phyloP scores from a whole-genome alignment of 2,113 vertebrate genomes.

The Nesogale talazaci region DNA sequence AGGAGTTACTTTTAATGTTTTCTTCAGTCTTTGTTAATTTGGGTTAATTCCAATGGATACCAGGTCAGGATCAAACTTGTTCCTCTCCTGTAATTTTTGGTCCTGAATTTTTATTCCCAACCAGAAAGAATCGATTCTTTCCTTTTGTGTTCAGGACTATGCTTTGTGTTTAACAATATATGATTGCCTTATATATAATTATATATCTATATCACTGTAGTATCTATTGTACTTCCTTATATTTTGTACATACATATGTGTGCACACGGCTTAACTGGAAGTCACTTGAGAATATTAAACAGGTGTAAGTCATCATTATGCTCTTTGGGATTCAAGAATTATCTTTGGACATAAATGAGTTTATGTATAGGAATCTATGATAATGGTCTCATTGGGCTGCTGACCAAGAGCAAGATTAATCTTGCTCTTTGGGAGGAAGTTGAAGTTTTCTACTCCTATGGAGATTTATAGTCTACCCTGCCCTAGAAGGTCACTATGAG shows the following conservation, averaged over 20 bases:
- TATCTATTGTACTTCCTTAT: neutral
- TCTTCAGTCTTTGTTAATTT: constrained; percentile 30
- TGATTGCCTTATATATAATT: neutral
- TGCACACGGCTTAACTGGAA: neutral
- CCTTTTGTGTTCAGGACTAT: neutral
- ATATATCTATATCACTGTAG: neutral
- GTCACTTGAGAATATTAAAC: neutral
- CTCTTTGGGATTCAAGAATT: neutral
- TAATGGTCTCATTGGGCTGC: too few relatives aligned
- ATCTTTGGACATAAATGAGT: neutral
- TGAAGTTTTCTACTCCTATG: too few relatives aligned
- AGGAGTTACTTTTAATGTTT: neutral
- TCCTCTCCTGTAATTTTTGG: neutral
- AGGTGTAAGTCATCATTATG: neutral
- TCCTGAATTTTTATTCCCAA: neutral
- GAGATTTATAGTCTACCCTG: too few relatives aligned
- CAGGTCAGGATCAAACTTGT: neutral
- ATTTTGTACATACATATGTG: neutral
- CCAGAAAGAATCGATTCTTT: neutral
- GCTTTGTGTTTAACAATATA: neutral
- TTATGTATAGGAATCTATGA: neutral
- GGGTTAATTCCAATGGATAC: neutral
- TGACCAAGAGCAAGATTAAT: too few relatives aligned
- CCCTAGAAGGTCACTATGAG: too few relatives aligned
- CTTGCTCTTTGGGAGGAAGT: too few relatives aligned